These are phyloP conservation scores for Xylophagus ater DNA, from an alignment of 2,888 invertebrate species.

Conservation along the genomic window DNA sequence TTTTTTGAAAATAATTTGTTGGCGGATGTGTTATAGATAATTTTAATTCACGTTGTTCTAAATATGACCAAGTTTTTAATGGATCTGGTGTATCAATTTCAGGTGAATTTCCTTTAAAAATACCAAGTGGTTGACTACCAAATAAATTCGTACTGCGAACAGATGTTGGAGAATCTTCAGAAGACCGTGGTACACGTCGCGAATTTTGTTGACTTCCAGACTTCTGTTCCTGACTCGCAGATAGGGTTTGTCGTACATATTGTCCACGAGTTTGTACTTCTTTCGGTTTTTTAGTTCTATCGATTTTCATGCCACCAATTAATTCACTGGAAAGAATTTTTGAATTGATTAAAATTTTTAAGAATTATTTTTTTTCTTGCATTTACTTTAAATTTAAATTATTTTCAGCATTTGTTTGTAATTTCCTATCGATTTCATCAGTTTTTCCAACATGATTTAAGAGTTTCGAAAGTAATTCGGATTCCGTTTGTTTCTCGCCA, in stretches of 20 bases:
- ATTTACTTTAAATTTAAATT: conserved; percentile 28
- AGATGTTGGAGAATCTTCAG: no score
- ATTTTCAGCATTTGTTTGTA: conserved; percentile 11
- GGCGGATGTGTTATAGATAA: conserved; percentile 61
- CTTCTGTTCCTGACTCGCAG: conserved; percentile 16
- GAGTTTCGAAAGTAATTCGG: conserved; percentile 59
- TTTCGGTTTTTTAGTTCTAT: conserved; percentile 40
- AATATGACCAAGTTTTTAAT: conserved; percentile 55
- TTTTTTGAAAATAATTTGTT: conserved; percentile 82
- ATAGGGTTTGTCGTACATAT: conserved; percentile 35
- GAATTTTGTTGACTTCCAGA: conserved; percentile 2
- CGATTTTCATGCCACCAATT: conserved; percentile 67
- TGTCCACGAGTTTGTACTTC: conserved; percentile 27
- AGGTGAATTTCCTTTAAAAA: conserved; percentile 43
- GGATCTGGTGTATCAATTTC: conserved; percentile 28
- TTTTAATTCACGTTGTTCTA: conserved; percentile 55
- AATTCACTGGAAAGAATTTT: conserved; percentile 47
- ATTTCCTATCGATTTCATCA: conserved; percentile 5
- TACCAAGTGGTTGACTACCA: conserved; percentile 49
- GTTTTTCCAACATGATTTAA: conserved; percentile 36
- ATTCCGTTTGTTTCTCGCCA: conserved; percentile 59
- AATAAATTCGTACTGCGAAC: conserved; percentile 50
- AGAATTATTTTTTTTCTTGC: not conserved
- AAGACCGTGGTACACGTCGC: not conserved
- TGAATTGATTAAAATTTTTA: not conserved